phyloP scores from a whole-genome alignment of 2,113 vertebrate species.

The Colistium nudipinnis region DNA sequence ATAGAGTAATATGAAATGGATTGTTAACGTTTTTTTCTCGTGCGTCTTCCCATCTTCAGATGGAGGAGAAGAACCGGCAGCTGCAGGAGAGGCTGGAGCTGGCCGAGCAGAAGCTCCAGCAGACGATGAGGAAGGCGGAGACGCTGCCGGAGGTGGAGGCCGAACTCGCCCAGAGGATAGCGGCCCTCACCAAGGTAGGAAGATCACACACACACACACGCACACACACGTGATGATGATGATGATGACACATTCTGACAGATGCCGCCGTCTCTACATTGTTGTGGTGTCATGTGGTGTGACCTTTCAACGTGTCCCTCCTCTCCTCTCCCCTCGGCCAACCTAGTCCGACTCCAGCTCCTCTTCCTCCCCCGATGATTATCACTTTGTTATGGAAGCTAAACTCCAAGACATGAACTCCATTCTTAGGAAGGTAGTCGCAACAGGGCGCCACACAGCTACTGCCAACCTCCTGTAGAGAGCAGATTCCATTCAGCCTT shows the following conservation, averaged over 20 bases:
- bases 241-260: conserved; percentile 18
- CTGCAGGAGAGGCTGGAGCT: conserved; percentile 95
- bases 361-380: conserved; percentile 96
- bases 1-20: neutral
- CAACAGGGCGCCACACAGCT: conserved; percentile 85
- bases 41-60: conserved; percentile 75
- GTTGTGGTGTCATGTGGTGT: conserved; percentile 85
- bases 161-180: conserved; percentile 97
- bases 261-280: conserved; percentile 29
- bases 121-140: conserved; percentile 99
- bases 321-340: conserved; percentile 92
- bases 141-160: conserved; percentile 99
- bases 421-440: conserved; percentile 99
- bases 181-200: conserved; percentile 96
- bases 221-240: neutral
- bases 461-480: conserved; percentile 41
- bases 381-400: conserved; percentile 99
- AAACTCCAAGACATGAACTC: conserved; percentile 98
- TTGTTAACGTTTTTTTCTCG: neutral
- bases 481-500: conserved; percentile 56
- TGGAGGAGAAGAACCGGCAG: conserved; percentile 99
- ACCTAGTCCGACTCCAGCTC: conserved; percentile 94
- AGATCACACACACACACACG: neutral
- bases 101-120: conserved; percentile 98
- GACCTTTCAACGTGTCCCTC: conserved; percentile 94